Evolutionary conservation across 1,140 invertebrate genomes (phyloP).

Genomic region (Drosophila lini): DNA sequence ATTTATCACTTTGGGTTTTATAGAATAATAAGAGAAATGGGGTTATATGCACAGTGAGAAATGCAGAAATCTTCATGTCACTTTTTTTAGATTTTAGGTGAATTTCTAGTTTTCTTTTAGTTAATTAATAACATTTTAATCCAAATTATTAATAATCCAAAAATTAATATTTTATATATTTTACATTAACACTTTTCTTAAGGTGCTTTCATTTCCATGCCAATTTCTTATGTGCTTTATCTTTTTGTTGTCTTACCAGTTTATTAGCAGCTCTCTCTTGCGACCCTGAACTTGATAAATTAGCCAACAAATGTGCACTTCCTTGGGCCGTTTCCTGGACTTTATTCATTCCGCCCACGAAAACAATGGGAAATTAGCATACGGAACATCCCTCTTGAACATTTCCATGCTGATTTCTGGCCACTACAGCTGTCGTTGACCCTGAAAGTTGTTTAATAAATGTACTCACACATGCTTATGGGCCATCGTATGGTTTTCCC

Average conservation of each 20-base stretch:
- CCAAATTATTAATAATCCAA: background rate
- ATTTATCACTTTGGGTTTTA: constrained; percentile 23
- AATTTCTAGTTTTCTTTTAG: background rate
- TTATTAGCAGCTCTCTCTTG: background rate
- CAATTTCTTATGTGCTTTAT: background rate
- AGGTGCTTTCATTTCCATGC: constrained; percentile 1
- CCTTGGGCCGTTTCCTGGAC: constrained; percentile 20
- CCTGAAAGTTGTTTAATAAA: constrained; percentile 78
- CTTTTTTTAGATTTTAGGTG: background rate
- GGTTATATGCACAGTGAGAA: constrained; percentile 2
- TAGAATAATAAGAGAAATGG: constrained; percentile 5
- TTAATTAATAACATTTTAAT: background rate
- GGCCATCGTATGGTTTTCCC: constrained; percentile 30
- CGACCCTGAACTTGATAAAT: constrained; percentile 48
- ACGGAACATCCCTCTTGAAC: constrained; percentile 36
- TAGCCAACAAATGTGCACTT: constrained; percentile 19
- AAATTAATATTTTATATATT: background rate
- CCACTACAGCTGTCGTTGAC: constrained; percentile 39
- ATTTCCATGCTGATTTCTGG: constrained; percentile 42
- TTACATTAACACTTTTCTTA: background rate
- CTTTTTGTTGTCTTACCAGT: background rate
- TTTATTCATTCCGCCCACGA: constrained; percentile 19
- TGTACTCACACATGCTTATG: constrained; percentile 74
- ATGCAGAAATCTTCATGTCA: too few relatives aligned
- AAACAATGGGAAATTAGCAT: constrained; percentile 23